A percentile compares a stretch with the other conserved stretches of the same genome.
Conservation (phyloP, 2,888 invertebrate genomes). For the Andrena bucephala region DNA sequence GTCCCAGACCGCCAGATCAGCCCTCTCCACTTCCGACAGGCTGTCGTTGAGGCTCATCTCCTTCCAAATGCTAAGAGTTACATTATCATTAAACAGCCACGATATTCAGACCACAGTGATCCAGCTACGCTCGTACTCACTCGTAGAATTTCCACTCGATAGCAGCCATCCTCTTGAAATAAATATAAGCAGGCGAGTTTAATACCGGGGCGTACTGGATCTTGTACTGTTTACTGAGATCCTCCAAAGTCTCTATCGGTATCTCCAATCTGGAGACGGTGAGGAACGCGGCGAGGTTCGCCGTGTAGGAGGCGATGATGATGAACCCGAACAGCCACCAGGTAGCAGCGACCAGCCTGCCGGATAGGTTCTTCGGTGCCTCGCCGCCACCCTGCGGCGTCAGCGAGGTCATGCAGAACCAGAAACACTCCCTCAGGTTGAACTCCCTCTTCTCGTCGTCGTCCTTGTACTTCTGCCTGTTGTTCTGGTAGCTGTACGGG, state of each 20-base stretch:
- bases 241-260: conserved; percentile 96
- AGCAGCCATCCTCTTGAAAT: conserved; percentile 97
- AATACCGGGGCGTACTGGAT: conserved; percentile 97
- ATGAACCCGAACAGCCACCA: conserved; percentile 99
- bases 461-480: conserved; percentile 95
- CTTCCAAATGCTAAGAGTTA: conserved; percentile 94
- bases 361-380: conserved; percentile 98
- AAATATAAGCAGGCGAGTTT: conserved; percentile 95
- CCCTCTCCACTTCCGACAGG: conserved; percentile 94
- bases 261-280: conserved; percentile 97
- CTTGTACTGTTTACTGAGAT: conserved; percentile 97
- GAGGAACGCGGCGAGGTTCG: conserved; percentile 98
- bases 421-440: conserved; percentile 97
- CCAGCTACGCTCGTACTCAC: conserved; percentile 84
- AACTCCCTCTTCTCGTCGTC: conserved; percentile 98
- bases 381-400: conserved; percentile 98
- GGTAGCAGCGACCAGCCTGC: conserved; percentile 97
- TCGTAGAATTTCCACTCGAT: conserved; percentile 97
- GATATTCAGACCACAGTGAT: not conserved
- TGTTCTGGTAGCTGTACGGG: conserved; percentile 98
- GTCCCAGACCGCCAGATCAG: conserved; percentile 99
- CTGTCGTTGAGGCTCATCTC: conserved; percentile 98
- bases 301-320: conserved; percentile 99
- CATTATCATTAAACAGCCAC: not conserved
- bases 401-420: conserved; percentile 99